Evolutionary conservation across 2,888 invertebrate species (phyloP), one percentile per base, ranked within the genome.

Genomic region (Eutolmus rufibarbis): DNA sequence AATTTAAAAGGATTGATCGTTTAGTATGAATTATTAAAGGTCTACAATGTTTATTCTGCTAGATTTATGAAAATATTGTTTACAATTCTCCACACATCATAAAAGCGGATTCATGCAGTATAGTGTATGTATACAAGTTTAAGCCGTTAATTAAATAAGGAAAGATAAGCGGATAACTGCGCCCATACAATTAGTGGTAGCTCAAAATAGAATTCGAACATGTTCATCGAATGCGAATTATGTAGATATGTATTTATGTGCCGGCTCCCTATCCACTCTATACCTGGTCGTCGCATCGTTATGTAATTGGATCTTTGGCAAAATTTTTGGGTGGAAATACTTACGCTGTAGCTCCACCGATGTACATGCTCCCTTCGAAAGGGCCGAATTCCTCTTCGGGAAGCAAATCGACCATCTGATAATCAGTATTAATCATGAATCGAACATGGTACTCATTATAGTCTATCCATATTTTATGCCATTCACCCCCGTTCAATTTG

Each of bases 381-480:
- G 97, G 97, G 0, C 97, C 97, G 91, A 98, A 97, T 91, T 97
- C 96, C 91, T 97, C 97, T 91, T 97, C 97, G 14, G 96, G 94
- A 89, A 96, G 93, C 87, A 98, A 93, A 92, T 97, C 96, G 31
- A 97, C 95, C 97, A 97, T 97, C 93, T 96, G 95, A 91, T 95
- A 96, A 91, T 97, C 97, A 51, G 97, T 96, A 91, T 98, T 98
- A 89, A 98, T 96, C 96, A 97, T 97, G 91, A 98, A 97, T 89
- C 98, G 94, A 51, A 98, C 97, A 92, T 98, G 98, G 92, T 98
- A 97, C 91, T 97, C 96, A 93, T 98, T 98, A 91, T 98, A 97
- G 93, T 98, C 98, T 88, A 98, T 97, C 97, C 97, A 97, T 89
- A 98, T 96, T 93, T 98, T 97, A 92, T 98, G 98, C 98, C 98